phyloP scores from a whole-genome alignment of 2,888 invertebrate genomes.

The Ypsolopha scabrella region DNA sequence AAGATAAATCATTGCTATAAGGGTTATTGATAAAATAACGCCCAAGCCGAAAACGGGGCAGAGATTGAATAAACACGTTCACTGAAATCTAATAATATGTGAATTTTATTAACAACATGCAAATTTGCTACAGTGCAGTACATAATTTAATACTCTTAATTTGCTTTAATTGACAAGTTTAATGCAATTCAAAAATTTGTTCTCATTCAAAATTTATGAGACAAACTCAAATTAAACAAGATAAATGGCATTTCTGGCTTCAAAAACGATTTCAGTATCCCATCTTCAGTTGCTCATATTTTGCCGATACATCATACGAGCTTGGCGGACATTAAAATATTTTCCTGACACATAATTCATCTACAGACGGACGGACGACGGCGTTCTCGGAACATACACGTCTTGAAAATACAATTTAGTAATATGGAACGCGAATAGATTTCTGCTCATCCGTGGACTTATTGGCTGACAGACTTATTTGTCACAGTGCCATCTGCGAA shows the following conservation, averaged over 20 bases:
- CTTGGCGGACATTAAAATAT: conserved; percentile 47
- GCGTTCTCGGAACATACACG: conserved; percentile 4
- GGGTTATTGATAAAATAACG: no score
- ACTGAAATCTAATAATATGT: no score
- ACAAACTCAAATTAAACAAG: background rate
- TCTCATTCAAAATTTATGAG: background rate
- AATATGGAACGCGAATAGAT: background rate
- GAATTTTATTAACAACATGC: no score
- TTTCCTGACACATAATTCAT: conserved; percentile 44
- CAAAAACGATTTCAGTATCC: background rate
- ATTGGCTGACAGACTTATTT: no score
- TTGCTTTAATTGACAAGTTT: no score
- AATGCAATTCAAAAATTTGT: background rate
- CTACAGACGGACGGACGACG: conserved; percentile 11
- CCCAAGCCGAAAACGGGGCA: no score
- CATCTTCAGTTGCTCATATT: background rate
- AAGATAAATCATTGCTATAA: no score
- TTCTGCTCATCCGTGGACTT: no score
- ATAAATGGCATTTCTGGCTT: background rate
- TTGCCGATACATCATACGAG: conserved; percentile 34
- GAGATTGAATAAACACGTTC: no score
- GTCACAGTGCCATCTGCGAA: no score
- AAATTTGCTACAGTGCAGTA: no score
- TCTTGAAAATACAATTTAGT: background rate
- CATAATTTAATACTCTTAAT: no score